A percentile compares a stretch with the other conserved stretches of the same genome.
These are phyloP conservation scores for Eulimnadia texana DNA, from an alignment of 1,140 invertebrate species.

Conservation along the genomic window DNA sequence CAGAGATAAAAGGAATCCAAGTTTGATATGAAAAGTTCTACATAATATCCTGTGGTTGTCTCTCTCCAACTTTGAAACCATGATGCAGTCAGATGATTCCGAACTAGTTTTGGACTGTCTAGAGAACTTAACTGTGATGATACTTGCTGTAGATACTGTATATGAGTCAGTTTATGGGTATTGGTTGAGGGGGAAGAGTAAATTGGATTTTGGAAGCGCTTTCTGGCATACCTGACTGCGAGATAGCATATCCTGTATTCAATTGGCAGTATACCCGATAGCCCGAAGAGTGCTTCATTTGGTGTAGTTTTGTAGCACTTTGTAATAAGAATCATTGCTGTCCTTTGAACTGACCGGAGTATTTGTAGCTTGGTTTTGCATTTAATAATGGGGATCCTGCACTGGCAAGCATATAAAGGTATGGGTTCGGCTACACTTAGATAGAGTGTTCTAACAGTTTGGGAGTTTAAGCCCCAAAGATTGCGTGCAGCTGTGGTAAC, in stretches of 20 bases:
- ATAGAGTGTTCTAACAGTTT: not conserved
- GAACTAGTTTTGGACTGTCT: too few relatives aligned
- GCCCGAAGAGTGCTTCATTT: not conserved
- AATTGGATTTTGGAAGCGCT: not conserved
- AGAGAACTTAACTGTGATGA: too few relatives aligned
- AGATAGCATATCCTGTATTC: not conserved
- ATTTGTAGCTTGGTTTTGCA: not conserved
- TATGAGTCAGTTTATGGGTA: too few relatives aligned
- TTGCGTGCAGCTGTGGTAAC: not conserved
- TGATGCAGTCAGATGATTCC: too few relatives aligned
- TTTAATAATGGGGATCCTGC: not conserved
- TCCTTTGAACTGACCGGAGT: not conserved
- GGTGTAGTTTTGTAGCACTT: not conserved
- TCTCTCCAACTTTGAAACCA: too few relatives aligned
- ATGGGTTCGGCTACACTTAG: not conserved
- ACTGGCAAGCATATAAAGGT: not conserved
- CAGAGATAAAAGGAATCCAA: too few relatives aligned
- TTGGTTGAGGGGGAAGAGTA: too few relatives aligned
- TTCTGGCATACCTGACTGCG: not conserved
- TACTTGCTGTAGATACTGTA: too few relatives aligned
- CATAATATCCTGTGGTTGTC: too few relatives aligned
- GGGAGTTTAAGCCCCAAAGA: not conserved
- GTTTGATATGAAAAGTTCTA: too few relatives aligned
- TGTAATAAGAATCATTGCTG: not conserved
- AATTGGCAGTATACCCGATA: not conserved